Base-by-base conservation (phyloP, 2,797 vertebrate species). In the Enteromius thamalakanensis region DNA sequence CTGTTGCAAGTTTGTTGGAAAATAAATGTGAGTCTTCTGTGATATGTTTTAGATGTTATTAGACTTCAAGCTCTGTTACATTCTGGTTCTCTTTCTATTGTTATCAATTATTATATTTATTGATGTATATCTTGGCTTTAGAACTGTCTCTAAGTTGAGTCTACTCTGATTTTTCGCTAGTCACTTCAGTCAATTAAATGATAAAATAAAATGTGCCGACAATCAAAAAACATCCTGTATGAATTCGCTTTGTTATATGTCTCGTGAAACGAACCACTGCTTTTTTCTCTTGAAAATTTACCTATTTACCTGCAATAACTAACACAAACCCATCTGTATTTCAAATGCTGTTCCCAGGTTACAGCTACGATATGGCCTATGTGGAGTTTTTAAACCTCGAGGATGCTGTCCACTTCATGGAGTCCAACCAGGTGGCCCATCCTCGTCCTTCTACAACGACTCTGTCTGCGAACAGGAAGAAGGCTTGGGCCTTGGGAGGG, bases 281-380 rank as follows among this genome's bases (percentile, higher is more conserved):
- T 80, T 75, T 65, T 85, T 85, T 85, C 74, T 84, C 90, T 87
- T 85, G 80, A 92, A 90, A 90, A 91, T 93, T 89, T 87, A 80
- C 89, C 90, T 87, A 90, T 93, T 94, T 91, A 90, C 92, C 94
- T 94, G 93, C 90, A 92, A 90, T 96, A 96, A 99, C 98, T 99
- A 99, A 99, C 97, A 95, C 96, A 97, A 97, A 96, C 96, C 97
- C 97, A 97, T 99, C 97, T 99, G 97, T 99, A 99, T 99, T 99
- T 95, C 97, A 99, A 99, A 99, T 99, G 98, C 98, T 99, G 98
- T 99, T 97, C 98, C 98, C 97, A 99, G 98, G 98, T 99, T 99
- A 99, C 98, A 98, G 98, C 98, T 97, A 96, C 97, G 98, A 98
- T 99, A 99, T 96, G 97, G 98, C 98, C 98, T 99, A 97, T 98